Percentiles rank a stretch among this genome's conserved stretches.
Conservation (phyloP, 2,797 vertebrate genomes). For the Pelochelys cantorii region DNA sequence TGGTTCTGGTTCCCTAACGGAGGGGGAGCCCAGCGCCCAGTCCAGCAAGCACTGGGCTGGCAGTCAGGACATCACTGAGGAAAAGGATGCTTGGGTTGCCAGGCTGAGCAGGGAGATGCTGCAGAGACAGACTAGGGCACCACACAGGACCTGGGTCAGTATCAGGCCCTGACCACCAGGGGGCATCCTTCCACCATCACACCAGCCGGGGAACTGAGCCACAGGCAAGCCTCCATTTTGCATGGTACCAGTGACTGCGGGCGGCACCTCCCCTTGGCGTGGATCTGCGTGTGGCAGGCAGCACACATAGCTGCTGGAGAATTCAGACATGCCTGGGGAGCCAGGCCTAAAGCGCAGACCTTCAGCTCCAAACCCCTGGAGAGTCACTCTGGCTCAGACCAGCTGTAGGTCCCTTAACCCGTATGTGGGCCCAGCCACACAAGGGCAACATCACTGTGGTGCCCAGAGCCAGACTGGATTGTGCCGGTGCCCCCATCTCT, state of each 20-base stretch:
- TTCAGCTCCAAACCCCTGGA: neutral
- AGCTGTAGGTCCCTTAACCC: neutral
- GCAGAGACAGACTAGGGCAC: fast-evolving
- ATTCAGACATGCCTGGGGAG: neutral
- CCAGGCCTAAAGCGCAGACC: neutral
- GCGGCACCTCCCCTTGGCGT: neutral
- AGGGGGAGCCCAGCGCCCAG: neutral
- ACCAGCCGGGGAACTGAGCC: neutral
- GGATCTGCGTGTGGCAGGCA: neutral
- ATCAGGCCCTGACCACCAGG: neutral
- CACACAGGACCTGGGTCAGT: neutral
- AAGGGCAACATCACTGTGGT: neutral
- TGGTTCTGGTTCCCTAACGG: fast-evolving
- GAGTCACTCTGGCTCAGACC: neutral
- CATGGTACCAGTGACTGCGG: neutral
- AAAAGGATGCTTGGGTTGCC: neutral
- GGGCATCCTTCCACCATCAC: neutral
- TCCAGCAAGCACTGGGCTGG: fast-evolving
- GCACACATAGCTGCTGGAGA: neutral
- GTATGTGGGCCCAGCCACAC: neutral
- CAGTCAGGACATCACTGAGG: neutral
- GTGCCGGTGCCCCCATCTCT: neutral
- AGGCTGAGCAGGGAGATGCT: neutral
- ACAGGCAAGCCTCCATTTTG: neutral
- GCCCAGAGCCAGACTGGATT: neutral